Base-by-base conservation (phyloP, 2,888 invertebrate genomes). In the Yponomeuta malinellus region DNA sequence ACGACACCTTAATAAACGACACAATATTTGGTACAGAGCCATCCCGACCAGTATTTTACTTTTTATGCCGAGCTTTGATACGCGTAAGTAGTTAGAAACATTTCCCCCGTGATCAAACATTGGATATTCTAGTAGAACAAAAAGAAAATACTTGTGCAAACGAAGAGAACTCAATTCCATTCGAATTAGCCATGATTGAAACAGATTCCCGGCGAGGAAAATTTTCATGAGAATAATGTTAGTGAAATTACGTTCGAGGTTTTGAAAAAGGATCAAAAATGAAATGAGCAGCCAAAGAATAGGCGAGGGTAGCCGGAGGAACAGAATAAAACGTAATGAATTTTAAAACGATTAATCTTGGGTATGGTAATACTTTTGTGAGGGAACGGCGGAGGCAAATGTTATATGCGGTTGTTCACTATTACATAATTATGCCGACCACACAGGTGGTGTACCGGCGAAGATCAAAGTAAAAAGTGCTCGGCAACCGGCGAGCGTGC, bases 311-410 rank as follows among this genome's bases (percentile, higher is more conserved):
- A 67, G 23, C 31, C 23, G 66, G 52, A 15, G 52, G 31, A 68
- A 23, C 10, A 23, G 23, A 66, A 66, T 66, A 66, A 37, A 66
- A 66, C 37, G 66, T 81, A 81, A 85, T 87, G 87, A 89, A 89
- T 89, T 89, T 88, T 86, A 90, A 59, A 90, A 88, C 85, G 88
- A 83, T 87, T 88, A 89, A 90, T 89, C 72, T 84, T 81, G 79
- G 78, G 80, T 84, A 87, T 85, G 86, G 86, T 85, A 85, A 84
- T 84, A 86, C 23, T 23, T 23, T 23, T 23, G 23, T 23, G 23
- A 23, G 23, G 23, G 23, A 23, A 23, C 23, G 23, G 23, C 23
- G 23, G 23, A 23, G 23, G 23, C 23, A 23, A 23, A 23, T 23
- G 23, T 23, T 23, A 23, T 23, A 23, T 23, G 23, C 23, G 0